These are phyloP conservation scores for Malurus elegans DNA, from an alignment of 2,113 vertebrate species.

Conservation along the genomic window DNA sequence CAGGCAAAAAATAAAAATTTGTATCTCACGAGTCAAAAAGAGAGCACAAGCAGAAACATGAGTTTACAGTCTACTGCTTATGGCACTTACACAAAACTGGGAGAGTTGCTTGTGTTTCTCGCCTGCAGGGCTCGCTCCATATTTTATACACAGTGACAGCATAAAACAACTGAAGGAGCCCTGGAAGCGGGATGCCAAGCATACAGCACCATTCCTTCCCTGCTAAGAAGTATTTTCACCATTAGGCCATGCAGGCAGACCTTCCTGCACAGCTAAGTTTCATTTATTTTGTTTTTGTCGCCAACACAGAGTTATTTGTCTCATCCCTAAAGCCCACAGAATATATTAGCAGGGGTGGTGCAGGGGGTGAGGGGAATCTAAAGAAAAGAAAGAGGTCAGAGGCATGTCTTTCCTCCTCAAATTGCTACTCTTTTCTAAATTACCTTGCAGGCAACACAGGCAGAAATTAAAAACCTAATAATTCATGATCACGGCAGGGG, in stretches of 20 bases:
- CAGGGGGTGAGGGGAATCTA: fast-evolving
- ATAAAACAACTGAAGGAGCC: not conserved
- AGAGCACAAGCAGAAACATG: not conserved
- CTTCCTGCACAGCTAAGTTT: not conserved
- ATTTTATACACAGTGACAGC: not conserved
- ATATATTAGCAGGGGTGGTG: not conserved
- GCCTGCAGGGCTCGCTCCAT: not conserved
- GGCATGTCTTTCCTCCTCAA: not conserved
- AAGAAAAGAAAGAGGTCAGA: not conserved
- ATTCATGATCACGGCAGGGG: not conserved
- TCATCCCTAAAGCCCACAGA: not conserved
- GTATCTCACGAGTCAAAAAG: not conserved
- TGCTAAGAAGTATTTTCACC: not conserved
- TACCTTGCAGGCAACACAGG: not conserved
- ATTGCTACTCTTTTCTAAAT: not conserved
- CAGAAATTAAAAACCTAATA: not conserved
- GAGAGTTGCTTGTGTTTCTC: not conserved
- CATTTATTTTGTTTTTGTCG: not conserved
- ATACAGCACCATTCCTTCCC: not conserved
- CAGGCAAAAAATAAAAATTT: not conserved
- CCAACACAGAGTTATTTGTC: not conserved
- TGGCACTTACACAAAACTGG: not conserved
- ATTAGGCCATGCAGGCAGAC: not conserved
- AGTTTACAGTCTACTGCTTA: not conserved
- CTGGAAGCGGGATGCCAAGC: not conserved